phyloP scores from a whole-genome alignment of 2,113 vertebrate species.

The Pterocles gutturalis region DNA sequence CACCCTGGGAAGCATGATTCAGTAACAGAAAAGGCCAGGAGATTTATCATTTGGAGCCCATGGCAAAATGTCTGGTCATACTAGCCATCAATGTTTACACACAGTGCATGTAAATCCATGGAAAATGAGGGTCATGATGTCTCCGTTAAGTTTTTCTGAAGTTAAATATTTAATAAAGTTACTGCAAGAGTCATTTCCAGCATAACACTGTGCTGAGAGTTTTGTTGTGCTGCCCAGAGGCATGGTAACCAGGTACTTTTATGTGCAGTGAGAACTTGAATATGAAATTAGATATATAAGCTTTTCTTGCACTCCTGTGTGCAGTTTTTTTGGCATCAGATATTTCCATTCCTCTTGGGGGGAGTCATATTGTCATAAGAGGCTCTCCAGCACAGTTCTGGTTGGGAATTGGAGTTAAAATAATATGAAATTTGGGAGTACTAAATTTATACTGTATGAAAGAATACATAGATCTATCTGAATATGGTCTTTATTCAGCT shows the following conservation, averaged over 20 bases:
- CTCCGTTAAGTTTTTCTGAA: background rate
- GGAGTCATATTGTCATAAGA: background rate
- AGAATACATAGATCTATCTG: background rate
- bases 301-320: background rate
- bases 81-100: background rate
- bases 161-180: background rate
- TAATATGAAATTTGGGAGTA: background rate
- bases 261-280: background rate
- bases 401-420: background rate
- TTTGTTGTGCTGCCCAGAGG: constrained; percentile 30
- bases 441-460: background rate
- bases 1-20: rapidly evolving
- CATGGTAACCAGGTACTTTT: background rate
- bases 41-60: no score
- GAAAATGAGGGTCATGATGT: background rate
- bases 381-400: background rate
- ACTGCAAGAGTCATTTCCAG: background rate
- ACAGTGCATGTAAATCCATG: background rate
- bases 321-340: background rate
- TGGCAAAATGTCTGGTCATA: background rate
- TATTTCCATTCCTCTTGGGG: background rate
- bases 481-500: background rate
- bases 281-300: background rate
- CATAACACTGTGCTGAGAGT: background rate
- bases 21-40: background rate